Percentiles rank a stretch among this genome's conserved stretches.
These are phyloP conservation scores for Deilephila porcellus DNA, from an alignment of 2,888 invertebrate genomes.

Conservation along the genomic window DNA sequence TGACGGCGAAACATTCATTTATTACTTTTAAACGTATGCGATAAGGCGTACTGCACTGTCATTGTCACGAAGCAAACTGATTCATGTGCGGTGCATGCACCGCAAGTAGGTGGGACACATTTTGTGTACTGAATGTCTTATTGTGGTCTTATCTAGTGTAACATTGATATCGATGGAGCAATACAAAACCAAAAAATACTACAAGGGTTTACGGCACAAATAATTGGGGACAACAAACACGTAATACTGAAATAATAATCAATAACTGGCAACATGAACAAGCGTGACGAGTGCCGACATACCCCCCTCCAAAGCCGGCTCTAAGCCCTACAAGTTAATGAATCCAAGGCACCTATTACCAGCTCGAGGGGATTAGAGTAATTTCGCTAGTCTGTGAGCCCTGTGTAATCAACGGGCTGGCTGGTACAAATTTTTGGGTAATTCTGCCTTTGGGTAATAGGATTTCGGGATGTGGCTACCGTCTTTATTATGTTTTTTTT, in stretches of 20 bases:
- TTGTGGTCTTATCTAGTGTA: too few species aligned
- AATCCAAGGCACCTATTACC: constrained; percentile 44
- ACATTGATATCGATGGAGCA: too few species aligned
- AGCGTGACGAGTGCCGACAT: neutral
- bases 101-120: too few species aligned
- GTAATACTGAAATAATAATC: constrained; percentile 8
- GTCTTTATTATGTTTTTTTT: neutral
- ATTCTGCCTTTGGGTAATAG: neutral
- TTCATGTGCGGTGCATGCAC: too few species aligned
- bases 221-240: neutral
- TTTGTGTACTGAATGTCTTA: too few species aligned
- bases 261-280: constrained; percentile 4
- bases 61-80: too few species aligned
- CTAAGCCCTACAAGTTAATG: constrained; percentile 46
- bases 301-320: constrained; percentile 13
- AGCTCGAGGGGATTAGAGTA: constrained; percentile 45
- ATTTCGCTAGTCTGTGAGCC: constrained; percentile 42
- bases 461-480: neutral
- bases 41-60: too few species aligned
- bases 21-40: too few species aligned
- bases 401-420: neutral
- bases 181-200: too few species aligned
- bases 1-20: too few species aligned
- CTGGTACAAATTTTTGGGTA: neutral
- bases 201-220: too few species aligned